Percentiles rank a stretch among this genome's conserved stretches.
Conservation (phyloP, 2,888 invertebrate genomes). For the Tyria jacobaeae region DNA sequence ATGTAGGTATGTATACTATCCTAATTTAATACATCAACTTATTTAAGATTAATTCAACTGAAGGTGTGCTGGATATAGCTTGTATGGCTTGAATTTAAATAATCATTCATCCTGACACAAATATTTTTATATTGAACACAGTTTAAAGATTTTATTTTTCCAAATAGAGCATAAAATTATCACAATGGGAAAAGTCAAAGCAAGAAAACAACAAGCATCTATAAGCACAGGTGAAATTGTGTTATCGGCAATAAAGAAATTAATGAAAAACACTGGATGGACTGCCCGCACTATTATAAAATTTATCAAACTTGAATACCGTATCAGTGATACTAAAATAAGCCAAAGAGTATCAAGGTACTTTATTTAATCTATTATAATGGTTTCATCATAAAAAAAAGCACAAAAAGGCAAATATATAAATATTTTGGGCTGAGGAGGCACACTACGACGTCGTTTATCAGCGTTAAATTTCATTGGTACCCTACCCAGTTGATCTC, state of each 20-base stretch:
- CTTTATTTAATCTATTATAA: not conserved
- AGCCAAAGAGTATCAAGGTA: conserved; percentile 68
- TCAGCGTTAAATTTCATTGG: no score
- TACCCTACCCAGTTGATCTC: no score
- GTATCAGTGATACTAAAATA: conserved; percentile 56
- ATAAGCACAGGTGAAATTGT: conserved; percentile 63
- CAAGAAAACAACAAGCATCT: not conserved
- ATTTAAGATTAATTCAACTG: not conserved
- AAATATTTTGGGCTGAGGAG: no score
- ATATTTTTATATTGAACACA: not conserved
- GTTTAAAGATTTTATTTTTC: not conserved
- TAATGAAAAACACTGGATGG: conserved; percentile 72
- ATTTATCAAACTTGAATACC: conserved; percentile 69
- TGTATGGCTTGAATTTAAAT: not conserved
- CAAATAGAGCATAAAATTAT: not conserved
- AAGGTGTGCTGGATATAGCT: not conserved
- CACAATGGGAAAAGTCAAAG: conserved; percentile 24
- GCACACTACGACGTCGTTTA: no score
- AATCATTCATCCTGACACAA: not conserved
- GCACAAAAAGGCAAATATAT: no score
- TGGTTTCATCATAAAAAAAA: not conserved
- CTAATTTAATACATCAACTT: no score
- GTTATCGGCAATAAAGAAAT: conserved; percentile 66
- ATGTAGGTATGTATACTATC: no score
- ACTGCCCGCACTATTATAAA: conserved; percentile 69